Percentiles rank a stretch among this genome's conserved stretches.
These are phyloP conservation scores for Camelus dromedarius DNA, from an alignment of 2,113 vertebrate genomes.

Conservation along the genomic window DNA sequence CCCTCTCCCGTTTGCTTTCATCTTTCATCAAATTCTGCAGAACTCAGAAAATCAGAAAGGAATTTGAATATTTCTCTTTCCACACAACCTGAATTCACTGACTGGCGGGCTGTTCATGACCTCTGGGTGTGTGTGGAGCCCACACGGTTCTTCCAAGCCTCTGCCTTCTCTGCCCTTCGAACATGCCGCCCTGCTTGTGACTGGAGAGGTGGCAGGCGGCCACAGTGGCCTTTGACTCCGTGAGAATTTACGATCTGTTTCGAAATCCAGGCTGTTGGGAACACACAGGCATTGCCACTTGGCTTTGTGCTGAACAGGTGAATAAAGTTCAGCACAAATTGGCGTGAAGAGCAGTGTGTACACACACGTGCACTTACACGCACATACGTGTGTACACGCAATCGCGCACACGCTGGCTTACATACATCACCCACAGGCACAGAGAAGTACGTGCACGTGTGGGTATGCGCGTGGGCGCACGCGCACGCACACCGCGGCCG, in stretches of 20 bases:
- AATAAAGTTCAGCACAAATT: neutral
- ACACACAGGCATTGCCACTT: neutral
- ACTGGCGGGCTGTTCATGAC: neutral
- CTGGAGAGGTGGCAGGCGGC: neutral
- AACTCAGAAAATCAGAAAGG: neutral
- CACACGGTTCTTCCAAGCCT: neutral
- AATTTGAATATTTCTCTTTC: neutral
- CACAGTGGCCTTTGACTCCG: neutral
- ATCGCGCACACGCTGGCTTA: too few relatives aligned
- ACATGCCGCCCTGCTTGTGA: neutral
- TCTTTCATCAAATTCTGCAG: neutral
- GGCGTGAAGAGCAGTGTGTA: neutral
- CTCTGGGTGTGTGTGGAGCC: fast-evolving
- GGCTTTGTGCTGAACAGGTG: slow-evolving; percentile 35
- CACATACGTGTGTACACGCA: too few relatives aligned
- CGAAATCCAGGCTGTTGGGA: slow-evolving; percentile 33
- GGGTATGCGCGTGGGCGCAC: neutral
- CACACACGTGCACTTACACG: too few relatives aligned
- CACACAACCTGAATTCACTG: neutral
- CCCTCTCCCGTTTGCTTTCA: neutral
- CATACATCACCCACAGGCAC: too few relatives aligned
- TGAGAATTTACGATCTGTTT: slow-evolving; percentile 62
- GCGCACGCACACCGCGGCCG: neutral
- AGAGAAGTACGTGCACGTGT: too few relatives aligned
- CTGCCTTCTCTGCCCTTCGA: neutral